These are phyloP conservation scores for Cephus spinipes DNA, from an alignment of 2,888 invertebrate species.

Conservation along the genomic window DNA sequence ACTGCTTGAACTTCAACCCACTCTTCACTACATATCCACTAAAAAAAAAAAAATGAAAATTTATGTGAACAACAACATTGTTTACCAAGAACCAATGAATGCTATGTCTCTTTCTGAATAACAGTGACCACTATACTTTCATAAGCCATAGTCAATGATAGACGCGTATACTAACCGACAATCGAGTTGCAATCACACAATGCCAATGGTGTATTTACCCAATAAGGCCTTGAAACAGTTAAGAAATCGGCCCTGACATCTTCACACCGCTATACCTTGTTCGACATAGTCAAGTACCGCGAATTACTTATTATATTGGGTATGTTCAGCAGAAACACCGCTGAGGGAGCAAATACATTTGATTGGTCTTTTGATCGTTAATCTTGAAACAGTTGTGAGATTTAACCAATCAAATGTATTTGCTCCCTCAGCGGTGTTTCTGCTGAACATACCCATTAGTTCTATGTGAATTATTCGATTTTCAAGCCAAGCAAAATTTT, in stretches of 20 bases:
- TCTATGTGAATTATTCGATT: background rate
- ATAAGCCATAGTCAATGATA: background rate
- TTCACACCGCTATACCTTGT: constrained; percentile 27
- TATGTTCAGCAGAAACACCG: too few species aligned
- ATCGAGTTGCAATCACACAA: constrained; percentile 19
- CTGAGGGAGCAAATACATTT: too few species aligned
- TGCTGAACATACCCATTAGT: too few species aligned
- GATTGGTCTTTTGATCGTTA: too few species aligned
- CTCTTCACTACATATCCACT: background rate
- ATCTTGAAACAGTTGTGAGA: too few species aligned
- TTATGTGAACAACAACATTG: background rate
- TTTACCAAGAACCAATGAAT: background rate
- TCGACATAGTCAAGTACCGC: constrained; percentile 19
- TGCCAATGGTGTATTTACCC: constrained; percentile 39
- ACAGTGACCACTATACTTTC: background rate
- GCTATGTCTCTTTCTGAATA: background rate
- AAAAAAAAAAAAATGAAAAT: background rate
- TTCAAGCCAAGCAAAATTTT: background rate
- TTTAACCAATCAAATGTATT: too few species aligned
- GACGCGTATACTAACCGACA: background rate
- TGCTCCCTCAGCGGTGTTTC: too few species aligned
- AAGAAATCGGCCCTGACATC: constrained; percentile 46
- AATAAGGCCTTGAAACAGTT: constrained; percentile 44
- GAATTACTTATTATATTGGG: background rate
- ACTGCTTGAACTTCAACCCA: background rate